Base-by-base conservation (phyloP, 1,140 invertebrate genomes). In the Lepidotrigona ventralis region DNA sequence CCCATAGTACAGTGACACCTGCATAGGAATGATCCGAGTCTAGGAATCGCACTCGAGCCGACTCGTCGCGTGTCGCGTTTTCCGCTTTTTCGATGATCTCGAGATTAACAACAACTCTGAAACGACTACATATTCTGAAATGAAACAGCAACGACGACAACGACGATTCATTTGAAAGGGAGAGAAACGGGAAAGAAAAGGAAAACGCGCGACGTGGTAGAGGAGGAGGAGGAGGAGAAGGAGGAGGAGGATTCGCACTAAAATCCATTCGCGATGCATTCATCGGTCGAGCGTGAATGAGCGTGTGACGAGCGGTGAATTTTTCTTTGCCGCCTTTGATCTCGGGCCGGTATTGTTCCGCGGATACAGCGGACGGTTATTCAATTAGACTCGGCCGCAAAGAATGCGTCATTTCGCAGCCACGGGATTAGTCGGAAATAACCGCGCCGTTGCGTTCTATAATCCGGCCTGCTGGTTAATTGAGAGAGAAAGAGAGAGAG, bases 1-100 rank as follows among this genome's bases (percentile, higher is more conserved):
- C 84, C 86, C 86, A 86, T 86, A 88, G 77, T 83, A 86, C 75
- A 82, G 77, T 77, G 87, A 88, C 68, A 83, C 77, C 60, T 85
- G 73, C 79, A 75, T 75, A 69, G 53, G 63, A 88, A 88, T 79
- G 79, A 85, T 85, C 51, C 82, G 75, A 75, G n/a, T 11, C 23
- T 14, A 51, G 74, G 5, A 69, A 14, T 88, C 3, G 70, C 11
- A 29, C 51, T 81, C 77, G 68, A 46, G 39, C 39, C 39, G 39
- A 9, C 39, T 46, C 39, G 39, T 46, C 39, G 39, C 39, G 39
- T 46, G 6, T 46, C 39, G 39, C 39, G 39, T 46, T 46, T 39
- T 5, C 4, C 33, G 33, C 33, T 2, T 39, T 39, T 46, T 6
- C 39, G 39, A 46, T 46, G 8, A 0, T 46, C 39, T 6, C 39